These are phyloP conservation scores for Oryzaephilus surinamensis DNA, from an alignment of 1,140 invertebrate genomes.

Conservation along the genomic window DNA sequence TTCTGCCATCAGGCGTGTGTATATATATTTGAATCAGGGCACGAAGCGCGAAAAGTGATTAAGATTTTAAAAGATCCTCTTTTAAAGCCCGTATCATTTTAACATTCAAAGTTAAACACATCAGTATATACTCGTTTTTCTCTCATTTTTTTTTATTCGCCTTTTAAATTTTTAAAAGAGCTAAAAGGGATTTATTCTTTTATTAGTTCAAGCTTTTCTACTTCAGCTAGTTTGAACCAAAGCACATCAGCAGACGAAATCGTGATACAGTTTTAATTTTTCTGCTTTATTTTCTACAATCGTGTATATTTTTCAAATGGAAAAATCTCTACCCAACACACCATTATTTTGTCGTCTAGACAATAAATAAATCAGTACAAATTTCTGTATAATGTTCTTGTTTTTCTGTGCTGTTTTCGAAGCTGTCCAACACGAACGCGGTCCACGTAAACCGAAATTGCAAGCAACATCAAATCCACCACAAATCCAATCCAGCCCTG, in stretches of 20 bases:
- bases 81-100: constrained; percentile 26
- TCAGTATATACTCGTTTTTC: too few relatives aligned
- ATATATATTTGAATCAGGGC: constrained; percentile 27
- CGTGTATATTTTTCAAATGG: too few relatives aligned
- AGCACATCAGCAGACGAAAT: too few relatives aligned
- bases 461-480: constrained; percentile 29
- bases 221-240: constrained; percentile 17
- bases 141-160: constrained; percentile 22
- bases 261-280: constrained; percentile 23
- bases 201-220: constrained; percentile 23
- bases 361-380: too few relatives aligned
- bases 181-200: constrained; percentile 26
- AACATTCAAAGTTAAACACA: constrained; percentile 24
- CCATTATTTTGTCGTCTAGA: too few relatives aligned
- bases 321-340: too few relatives aligned
- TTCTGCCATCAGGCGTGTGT: too few relatives aligned
- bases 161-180: constrained; percentile 29
- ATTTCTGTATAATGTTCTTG: too few relatives aligned
- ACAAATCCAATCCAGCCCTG: constrained; percentile 12
- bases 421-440: constrained; percentile 97
- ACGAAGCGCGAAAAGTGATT: constrained; percentile 32
- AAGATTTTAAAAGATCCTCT: constrained; percentile 31
- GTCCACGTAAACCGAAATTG: constrained; percentile 81
- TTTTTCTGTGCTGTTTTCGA: constrained; percentile 20
- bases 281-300: constrained; percentile 16